phyloP scores from a whole-genome alignment of 2,888 invertebrate species.

The Villa cingulata region DNA sequence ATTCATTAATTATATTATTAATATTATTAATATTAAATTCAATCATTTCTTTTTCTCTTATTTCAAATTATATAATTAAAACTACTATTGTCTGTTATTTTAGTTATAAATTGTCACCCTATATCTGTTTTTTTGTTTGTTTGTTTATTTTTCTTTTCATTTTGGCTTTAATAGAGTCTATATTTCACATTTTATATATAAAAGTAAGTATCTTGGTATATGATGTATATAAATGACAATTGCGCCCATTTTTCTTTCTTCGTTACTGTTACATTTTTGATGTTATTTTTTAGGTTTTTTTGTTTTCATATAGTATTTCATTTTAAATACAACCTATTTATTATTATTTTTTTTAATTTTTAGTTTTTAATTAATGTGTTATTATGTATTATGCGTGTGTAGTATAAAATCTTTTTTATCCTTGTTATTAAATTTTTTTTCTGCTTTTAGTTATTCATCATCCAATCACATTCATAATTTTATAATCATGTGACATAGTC shows the following conservation, averaged over 20 bases:
- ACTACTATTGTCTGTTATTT: conserved; percentile 8
- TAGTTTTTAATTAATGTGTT: too few species aligned
- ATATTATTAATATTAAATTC: too few species aligned
- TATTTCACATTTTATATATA: background rate
- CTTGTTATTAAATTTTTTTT: too few species aligned
- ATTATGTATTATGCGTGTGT: background rate
- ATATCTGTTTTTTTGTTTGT: background rate
- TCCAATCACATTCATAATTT: background rate
- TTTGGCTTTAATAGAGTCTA: background rate
- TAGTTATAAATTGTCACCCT: background rate
- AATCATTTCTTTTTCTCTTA: background rate
- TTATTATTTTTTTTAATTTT: background rate
- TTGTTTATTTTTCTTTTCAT: too few species aligned
- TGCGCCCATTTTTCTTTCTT: background rate
- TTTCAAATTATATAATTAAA: background rate
- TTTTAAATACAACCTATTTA: background rate
- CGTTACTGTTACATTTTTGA: background rate
- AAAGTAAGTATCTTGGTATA: background rate
- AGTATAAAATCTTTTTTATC: background rate
- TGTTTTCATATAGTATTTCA: background rate
- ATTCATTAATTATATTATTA: background rate
- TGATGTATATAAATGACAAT: background rate
- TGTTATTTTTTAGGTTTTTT: background rate
- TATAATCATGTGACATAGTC: conserved; percentile 33
- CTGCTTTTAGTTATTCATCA: background rate